Evolutionary conservation across 2,797 vertebrate species (phyloP).

Genomic region (Ambastaia sidthimunki): DNA sequence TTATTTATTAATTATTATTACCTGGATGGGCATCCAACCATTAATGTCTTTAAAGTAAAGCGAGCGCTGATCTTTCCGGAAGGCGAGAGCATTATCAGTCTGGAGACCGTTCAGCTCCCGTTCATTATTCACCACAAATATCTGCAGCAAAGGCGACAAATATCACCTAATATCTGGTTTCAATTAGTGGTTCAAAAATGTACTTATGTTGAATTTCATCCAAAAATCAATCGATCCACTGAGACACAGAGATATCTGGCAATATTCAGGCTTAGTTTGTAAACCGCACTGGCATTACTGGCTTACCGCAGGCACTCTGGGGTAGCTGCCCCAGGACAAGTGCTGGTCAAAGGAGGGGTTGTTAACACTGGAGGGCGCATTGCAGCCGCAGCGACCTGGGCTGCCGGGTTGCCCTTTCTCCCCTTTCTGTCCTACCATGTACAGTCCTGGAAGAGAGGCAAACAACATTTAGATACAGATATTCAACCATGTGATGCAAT

Average conservation of each 20-base stretch:
- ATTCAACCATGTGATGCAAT: constrained; percentile 20
- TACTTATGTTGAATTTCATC: not conserved
- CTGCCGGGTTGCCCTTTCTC: constrained; percentile 88
- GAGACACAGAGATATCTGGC: not conserved
- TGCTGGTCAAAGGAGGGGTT: constrained; percentile 78
- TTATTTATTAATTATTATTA: not conserved
- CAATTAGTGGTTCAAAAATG: not conserved
- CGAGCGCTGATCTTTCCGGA: constrained; percentile 93
- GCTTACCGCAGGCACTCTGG: constrained; percentile 90
- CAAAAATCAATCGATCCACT: not conserved
- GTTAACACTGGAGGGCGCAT: constrained; percentile 75
- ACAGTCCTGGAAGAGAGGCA: constrained; percentile 78
- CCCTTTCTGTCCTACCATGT: constrained; percentile 90
- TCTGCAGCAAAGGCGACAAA: constrained; percentile 75
- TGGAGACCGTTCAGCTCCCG: constrained; percentile 89
- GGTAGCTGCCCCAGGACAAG: constrained; percentile 76
- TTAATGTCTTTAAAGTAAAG: constrained; percentile 94
- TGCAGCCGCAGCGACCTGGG: constrained; percentile 90
- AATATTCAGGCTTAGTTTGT: constrained; percentile 10
- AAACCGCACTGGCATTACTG: constrained; percentile 1
- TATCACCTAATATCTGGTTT: constrained; percentile 15
- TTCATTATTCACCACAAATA: constrained; percentile 94
- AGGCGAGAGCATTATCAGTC: constrained; percentile 90
- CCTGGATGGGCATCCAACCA: constrained; percentile 97
- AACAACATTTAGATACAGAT: constrained; percentile 36